A percentile compares a stretch with the other conserved stretches of the same genome.
phyloP scores from a whole-genome alignment of 2,888 invertebrate species.

The Lepidonotus clava region DNA sequence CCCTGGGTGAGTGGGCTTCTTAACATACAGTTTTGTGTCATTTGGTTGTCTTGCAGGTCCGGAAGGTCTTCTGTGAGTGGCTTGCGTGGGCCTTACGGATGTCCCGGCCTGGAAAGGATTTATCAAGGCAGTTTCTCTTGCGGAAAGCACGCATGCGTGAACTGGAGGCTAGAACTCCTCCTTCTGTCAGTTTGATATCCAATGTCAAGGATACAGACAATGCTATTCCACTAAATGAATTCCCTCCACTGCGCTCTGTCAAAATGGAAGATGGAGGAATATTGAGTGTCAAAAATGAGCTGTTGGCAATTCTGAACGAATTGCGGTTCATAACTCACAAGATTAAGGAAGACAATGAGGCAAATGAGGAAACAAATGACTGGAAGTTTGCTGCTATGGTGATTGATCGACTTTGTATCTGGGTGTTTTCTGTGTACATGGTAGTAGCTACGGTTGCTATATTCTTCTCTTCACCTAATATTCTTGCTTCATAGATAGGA shows the following conservation, averaged over 20 bases:
- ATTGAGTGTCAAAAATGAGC: constrained; percentile 65
- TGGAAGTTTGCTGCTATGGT: constrained; percentile 68
- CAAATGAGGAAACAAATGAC: constrained; percentile 63
- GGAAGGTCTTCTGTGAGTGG: constrained; percentile 67
- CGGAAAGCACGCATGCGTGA: constrained; percentile 67
- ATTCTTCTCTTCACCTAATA: constrained; percentile 62
- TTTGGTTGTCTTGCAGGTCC: constrained; percentile 61
- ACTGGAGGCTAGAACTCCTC: constrained; percentile 65
- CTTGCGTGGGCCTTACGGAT: constrained; percentile 67
- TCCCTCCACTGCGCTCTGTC: constrained; percentile 61
- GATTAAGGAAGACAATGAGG: constrained; percentile 66
- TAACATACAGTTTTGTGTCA: not conserved
- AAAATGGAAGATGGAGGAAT: constrained; percentile 58
- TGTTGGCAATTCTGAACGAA: constrained; percentile 68
- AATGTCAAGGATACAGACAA: constrained; percentile 69
- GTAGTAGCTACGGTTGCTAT: constrained; percentile 62
- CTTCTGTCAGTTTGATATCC: constrained; percentile 67
- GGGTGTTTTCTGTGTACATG: constrained; percentile 64
- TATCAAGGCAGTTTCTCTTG: constrained; percentile 66
- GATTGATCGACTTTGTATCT: constrained; percentile 66
- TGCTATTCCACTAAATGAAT: constrained; percentile 65
- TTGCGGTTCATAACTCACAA: constrained; percentile 68
- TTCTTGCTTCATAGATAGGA: too few relatives aligned
- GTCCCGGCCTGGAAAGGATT: constrained; percentile 66
- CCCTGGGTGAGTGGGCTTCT: not conserved